Evolutionary conservation across 2,113 vertebrate species (phyloP).

Genomic region (Dromiciops gliroides): DNA sequence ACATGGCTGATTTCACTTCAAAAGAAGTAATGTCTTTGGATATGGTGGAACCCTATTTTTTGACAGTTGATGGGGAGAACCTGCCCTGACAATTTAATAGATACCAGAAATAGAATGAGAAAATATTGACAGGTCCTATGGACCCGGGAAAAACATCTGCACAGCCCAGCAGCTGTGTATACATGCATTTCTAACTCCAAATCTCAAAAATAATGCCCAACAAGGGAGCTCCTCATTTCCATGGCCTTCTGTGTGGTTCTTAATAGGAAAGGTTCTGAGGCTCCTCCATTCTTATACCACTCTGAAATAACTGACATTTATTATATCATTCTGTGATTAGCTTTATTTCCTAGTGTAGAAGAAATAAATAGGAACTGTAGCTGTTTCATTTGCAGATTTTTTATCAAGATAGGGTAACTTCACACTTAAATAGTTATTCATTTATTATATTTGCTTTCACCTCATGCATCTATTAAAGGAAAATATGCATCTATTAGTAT

Average conservation of each 20-base stretch:
- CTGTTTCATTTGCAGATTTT: conserved; percentile 77
- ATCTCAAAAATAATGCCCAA: neutral
- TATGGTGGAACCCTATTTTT: neutral
- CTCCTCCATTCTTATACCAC: neutral
- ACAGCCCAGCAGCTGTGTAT: neutral
- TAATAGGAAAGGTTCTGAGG: neutral
- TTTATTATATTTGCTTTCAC: conserved; percentile 81
- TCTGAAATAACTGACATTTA: conserved; percentile 60
- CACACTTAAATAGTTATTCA: conserved; percentile 76
- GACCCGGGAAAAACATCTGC: neutral
- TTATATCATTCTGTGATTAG: conserved; percentile 65
- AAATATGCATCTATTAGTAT: conserved; percentile 77
- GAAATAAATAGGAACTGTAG: conserved; percentile 66
- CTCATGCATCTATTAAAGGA: conserved; percentile 76
- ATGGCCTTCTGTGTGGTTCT: neutral
- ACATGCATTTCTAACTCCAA: conserved; percentile 9
- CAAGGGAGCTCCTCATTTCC: conserved; percentile 22
- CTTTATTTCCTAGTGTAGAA: conserved; percentile 72
- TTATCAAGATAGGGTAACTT: conserved; percentile 74
- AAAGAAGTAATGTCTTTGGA: neutral
- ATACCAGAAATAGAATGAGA: conserved; percentile 28
- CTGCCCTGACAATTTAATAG: neutral
- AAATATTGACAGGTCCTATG: neutral
- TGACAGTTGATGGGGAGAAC: neutral
- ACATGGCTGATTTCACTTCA: conserved; percentile 9